Percentiles rank a stretch among this genome's conserved stretches.
phyloP scores from a whole-genome alignment of 2,797 vertebrate genomes.

The Apodemus agrarius region DNA sequence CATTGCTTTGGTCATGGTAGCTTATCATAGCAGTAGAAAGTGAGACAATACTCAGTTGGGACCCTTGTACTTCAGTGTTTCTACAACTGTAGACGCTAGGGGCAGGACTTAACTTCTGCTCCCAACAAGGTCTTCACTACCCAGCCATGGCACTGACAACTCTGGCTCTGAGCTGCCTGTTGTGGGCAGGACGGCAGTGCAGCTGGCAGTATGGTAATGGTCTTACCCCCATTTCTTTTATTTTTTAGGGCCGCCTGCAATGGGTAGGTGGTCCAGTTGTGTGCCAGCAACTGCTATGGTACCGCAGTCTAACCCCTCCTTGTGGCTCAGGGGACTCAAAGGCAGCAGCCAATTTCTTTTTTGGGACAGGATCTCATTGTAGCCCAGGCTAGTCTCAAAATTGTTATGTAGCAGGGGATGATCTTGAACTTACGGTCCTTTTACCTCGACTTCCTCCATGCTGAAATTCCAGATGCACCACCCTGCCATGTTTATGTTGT shows the following conservation, averaged over 20 bases:
- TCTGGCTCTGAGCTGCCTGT: not conserved
- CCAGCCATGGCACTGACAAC: not conserved
- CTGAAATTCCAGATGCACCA: not conserved
- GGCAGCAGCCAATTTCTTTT: not conserved
- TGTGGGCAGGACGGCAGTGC: not conserved
- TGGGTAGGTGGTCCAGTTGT: not conserved
- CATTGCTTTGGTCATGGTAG: not conserved
- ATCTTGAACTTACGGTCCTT: not conserved
- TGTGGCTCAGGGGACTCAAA: not conserved
- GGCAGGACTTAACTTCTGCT: not conserved
- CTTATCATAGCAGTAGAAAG: not conserved
- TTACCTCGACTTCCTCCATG: not conserved
- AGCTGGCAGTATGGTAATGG: not conserved
- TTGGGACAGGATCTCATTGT: not conserved
- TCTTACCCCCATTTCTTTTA: not conserved
- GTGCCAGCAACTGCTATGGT: not conserved
- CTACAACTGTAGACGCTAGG: not conserved
- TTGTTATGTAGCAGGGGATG: not conserved
- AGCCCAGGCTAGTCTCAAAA: not conserved
- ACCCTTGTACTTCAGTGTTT: not conserved
- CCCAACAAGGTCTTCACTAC: not conserved
- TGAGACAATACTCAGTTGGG: not conserved
- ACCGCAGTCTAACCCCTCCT: not conserved
- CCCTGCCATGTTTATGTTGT: not conserved
- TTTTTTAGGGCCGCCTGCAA: not conserved